phyloP scores from a whole-genome alignment of 2,113 vertebrate species.

The Callipepla squamata region DNA sequence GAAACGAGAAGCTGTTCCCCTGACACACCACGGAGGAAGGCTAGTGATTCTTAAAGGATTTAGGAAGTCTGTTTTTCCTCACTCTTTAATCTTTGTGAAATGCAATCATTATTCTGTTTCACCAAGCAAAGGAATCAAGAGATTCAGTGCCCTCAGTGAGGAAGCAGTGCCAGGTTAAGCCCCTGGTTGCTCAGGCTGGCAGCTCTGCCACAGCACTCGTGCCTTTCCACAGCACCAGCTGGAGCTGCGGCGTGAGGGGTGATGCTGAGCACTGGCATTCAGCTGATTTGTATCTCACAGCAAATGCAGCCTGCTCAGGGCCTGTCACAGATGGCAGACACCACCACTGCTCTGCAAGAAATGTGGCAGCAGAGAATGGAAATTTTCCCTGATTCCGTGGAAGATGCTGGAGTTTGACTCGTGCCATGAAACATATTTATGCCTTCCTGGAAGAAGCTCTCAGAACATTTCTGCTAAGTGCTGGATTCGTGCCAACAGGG shows the following conservation, averaged over 20 bases:
- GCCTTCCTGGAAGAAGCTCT: constrained; percentile 49
- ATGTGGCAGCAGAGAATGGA: neutral
- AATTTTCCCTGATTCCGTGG: neutral
- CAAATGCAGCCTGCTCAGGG: neutral
- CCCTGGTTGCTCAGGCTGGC: neutral
- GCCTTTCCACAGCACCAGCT: neutral
- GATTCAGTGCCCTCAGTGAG: neutral
- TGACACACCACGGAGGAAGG: neutral
- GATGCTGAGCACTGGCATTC: neutral
- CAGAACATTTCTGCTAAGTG: constrained; percentile 5
- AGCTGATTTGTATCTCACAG: neutral
- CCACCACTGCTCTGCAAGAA: neutral
- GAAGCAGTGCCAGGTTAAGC: neutral
- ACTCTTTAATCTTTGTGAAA: neutral
- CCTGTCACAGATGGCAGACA: neutral
- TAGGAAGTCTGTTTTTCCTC: neutral
- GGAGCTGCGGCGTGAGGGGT: neutral
- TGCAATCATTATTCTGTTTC: neutral
- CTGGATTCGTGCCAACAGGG: constrained; percentile 21
- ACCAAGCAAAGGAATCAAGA: neutral
- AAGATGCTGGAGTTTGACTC: neutral
- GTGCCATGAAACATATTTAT: constrained; percentile 44
- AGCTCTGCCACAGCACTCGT: neutral
- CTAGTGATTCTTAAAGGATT: neutral
- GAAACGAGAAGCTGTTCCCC: neutral